A percentile compares a stretch with the other conserved stretches of the same genome.
Conservation (phyloP, 2,888 invertebrate species). For the Onchidella celtica region DNA sequence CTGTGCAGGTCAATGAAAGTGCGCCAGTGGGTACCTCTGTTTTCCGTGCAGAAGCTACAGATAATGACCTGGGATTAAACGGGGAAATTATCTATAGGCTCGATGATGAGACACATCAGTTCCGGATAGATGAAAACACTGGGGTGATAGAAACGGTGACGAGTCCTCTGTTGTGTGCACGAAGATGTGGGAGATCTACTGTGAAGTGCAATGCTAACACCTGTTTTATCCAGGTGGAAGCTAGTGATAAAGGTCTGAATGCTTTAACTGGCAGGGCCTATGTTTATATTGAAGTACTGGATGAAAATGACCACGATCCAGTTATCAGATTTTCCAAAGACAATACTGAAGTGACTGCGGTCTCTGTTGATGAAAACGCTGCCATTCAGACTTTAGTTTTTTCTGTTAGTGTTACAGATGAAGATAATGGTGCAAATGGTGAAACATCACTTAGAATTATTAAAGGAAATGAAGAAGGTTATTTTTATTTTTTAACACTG, state of each 20-base stretch:
- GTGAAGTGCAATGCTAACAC: slow-evolving; percentile 86
- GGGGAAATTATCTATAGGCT: slow-evolving; percentile 95
- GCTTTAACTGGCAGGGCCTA: slow-evolving; percentile 87
- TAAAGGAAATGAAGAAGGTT: slow-evolving; percentile 93
- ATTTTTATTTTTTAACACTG: slow-evolving; percentile 92
- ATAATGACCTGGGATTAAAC: slow-evolving; percentile 92
- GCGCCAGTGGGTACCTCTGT: slow-evolving; percentile 94
- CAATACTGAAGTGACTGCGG: slow-evolving; percentile 81
- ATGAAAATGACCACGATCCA: slow-evolving; percentile 78
- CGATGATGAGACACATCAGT: slow-evolving; percentile 86
- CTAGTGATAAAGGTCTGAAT: slow-evolving; percentile 94
- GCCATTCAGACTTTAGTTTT: slow-evolving; percentile 94
- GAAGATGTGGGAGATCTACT: slow-evolving; percentile 55
- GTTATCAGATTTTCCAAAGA: slow-evolving; percentile 83
- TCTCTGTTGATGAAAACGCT: slow-evolving; percentile 97
- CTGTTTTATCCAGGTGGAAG: slow-evolving; percentile 96
- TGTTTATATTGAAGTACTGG: slow-evolving; percentile 73
- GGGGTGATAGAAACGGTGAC: slow-evolving; percentile 91
- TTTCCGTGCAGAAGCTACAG: slow-evolving; percentile 94
- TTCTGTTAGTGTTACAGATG: slow-evolving; percentile 94
- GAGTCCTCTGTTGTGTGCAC: slow-evolving; percentile 61
- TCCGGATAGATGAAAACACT: slow-evolving; percentile 94
- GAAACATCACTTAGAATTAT: slow-evolving; percentile 91
- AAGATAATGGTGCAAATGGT: slow-evolving; percentile 95
- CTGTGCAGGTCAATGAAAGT: slow-evolving; percentile 94